Conservation (phyloP, 2,113 vertebrate species). For the Irena cyanogastra region DNA sequence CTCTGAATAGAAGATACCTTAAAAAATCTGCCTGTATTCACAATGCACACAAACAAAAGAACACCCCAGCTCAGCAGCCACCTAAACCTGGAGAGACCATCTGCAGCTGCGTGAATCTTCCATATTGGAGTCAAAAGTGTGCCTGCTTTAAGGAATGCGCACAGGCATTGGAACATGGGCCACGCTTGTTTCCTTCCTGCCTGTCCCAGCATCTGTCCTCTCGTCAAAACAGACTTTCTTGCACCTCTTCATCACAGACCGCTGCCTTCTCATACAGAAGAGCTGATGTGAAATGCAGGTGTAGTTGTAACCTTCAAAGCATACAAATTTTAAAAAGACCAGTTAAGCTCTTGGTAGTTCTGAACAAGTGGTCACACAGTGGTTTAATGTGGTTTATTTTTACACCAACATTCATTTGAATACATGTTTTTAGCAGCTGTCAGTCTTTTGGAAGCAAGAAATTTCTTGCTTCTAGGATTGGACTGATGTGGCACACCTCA, state of each 20-base stretch:
- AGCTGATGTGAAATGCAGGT: neutral
- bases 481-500: neutral
- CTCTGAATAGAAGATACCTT: neutral
- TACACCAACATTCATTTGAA: neutral
- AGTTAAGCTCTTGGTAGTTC: neutral
- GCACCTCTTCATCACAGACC: neutral
- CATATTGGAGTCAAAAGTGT: neutral
- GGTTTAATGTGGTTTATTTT: neutral
- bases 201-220: neutral
- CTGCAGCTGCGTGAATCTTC: neutral
- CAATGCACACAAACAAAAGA: neutral
- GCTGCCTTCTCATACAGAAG: neutral
- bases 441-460: neutral
- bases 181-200: neutral
- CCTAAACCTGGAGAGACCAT: neutral
- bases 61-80: neutral
- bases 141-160: neutral
- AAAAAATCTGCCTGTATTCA: neutral
- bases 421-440: neutral
- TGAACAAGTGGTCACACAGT: neutral
- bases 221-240: neutral
- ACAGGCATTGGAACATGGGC: fast-evolving
- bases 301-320: neutral
- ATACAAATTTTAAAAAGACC: neutral
- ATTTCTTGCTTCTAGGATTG: neutral